Evolutionary conservation across 2,797 vertebrate species (phyloP).

Genomic region (Sebastes taczanowskii): DNA sequence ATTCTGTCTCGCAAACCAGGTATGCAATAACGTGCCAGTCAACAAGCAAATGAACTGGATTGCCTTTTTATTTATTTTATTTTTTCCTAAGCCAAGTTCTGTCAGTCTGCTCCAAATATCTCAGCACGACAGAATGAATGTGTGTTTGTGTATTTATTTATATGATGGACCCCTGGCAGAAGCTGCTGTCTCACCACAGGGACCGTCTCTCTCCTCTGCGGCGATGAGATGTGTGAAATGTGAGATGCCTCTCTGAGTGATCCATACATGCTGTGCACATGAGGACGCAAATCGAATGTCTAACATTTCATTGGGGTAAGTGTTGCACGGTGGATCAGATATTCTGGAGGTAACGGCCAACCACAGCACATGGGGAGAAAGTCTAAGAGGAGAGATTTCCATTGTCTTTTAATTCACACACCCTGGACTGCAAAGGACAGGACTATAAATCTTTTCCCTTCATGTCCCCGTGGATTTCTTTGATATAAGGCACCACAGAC

Average conservation of each 20-base stretch:
- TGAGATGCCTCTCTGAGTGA: slow-evolving; percentile 34
- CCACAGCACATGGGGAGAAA: not conserved
- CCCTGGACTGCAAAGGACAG: not conserved
- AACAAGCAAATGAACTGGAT: slow-evolving; percentile 25
- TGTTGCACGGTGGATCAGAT: slow-evolving; percentile 17
- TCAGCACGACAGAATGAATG: slow-evolving; percentile 36
- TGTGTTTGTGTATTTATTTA: slow-evolving; percentile 47
- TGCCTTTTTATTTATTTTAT: slow-evolving; percentile 1
- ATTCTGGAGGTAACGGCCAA: not conserved
- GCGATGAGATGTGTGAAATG: slow-evolving; percentile 58
- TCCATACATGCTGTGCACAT: slow-evolving; percentile 48
- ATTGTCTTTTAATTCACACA: not conserved
- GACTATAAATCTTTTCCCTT: not conserved
- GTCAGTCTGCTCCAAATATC: slow-evolving; percentile 38
- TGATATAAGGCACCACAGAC: not conserved
- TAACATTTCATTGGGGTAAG: slow-evolving; percentile 29
- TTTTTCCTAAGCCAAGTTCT: slow-evolving; percentile 16
- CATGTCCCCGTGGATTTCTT: not conserved
- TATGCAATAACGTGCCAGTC: slow-evolving; percentile 46
- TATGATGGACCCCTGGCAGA: slow-evolving; percentile 40
- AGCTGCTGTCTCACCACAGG: slow-evolving; percentile 40
- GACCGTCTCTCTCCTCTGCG: slow-evolving; percentile 35
- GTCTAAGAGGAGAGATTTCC: not conserved
- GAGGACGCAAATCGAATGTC: slow-evolving; percentile 54
- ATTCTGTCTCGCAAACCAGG: slow-evolving; percentile 17